phyloP scores from a whole-genome alignment of 2,113 vertebrate genomes.

The Cyanistes caeruleus region DNA sequence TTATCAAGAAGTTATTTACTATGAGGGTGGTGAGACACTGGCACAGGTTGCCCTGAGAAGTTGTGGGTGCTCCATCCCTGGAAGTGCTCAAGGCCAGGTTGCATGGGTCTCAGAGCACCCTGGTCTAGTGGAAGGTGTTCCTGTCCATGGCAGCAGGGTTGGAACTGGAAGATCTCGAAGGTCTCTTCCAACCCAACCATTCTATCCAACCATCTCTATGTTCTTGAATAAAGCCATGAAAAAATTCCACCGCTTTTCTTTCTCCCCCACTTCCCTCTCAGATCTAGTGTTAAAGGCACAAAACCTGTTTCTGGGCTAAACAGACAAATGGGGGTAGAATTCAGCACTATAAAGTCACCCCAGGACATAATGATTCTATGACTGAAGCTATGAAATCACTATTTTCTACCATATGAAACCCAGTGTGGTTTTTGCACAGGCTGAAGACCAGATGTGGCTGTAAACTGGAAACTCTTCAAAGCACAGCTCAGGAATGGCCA shows the following conservation, averaged over 20 bases:
- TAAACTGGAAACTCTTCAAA: background rate
- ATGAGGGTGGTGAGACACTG: background rate
- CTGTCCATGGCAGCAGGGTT: background rate
- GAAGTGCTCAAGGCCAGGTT: background rate
- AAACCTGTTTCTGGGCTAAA: background rate
- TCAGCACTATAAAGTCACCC: background rate
- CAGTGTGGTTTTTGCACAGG: background rate
- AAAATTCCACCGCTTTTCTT: background rate
- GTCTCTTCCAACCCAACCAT: background rate
- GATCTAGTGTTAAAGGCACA: background rate
- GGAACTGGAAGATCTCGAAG: background rate
- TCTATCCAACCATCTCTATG: background rate
- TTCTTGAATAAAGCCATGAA: background rate
- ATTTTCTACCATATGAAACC: background rate
- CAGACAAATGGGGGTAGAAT: background rate
- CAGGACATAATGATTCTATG: too few relatives aligned
- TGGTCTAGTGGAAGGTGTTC: background rate
- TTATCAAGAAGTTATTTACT: background rate
- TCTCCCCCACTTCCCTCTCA: rapidly evolving
- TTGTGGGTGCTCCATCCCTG: background rate
- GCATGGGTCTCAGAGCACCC: background rate
- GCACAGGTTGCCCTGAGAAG: background rate
- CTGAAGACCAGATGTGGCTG: background rate
- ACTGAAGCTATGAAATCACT: background rate
- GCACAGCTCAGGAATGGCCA: background rate